Conservation (phyloP, 2,888 invertebrate genomes). For the Mystacides longicornis region DNA sequence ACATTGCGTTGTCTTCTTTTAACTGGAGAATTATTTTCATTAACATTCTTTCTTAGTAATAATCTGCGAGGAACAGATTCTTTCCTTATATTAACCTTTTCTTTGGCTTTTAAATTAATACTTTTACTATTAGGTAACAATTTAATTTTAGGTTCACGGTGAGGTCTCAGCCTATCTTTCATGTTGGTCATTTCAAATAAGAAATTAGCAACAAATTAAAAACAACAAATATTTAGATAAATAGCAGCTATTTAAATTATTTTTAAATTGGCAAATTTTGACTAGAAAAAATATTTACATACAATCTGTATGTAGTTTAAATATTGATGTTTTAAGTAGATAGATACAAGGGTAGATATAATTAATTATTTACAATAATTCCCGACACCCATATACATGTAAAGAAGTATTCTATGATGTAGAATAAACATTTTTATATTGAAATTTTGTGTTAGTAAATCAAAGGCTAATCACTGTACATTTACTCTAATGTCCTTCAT, state of each 20-base stretch:
- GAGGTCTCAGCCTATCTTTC: slow-evolving; percentile 32
- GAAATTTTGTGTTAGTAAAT: slow-evolving; percentile 15
- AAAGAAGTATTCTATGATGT: neutral
- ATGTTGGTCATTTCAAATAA: slow-evolving; percentile 43
- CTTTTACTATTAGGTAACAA: slow-evolving; percentile 27
- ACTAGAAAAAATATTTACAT: slow-evolving; percentile 15
- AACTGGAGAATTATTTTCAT: neutral
- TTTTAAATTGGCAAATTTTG: slow-evolving; percentile 20
- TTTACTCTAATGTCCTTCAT: slow-evolving; percentile 6
- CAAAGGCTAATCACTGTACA: slow-evolving; percentile 16
- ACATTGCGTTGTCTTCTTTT: too few species aligned
- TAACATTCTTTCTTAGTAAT: neutral
- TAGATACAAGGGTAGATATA: slow-evolving; percentile 1
- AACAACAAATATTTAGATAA: neutral
- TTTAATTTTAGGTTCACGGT: slow-evolving; percentile 30
- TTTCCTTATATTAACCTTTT: slow-evolving; percentile 11
- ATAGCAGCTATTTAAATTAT: neutral
- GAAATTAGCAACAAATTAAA: neutral
- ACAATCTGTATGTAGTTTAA: neutral
- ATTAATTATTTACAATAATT: slow-evolving; percentile 15
- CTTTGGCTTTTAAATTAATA: slow-evolving; percentile 17
- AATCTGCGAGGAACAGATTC: neutral
- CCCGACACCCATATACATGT: slow-evolving; percentile 15
- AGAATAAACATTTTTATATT: neutral
- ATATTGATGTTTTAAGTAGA: neutral